phyloP scores from a whole-genome alignment of 2,797 vertebrate genomes.

The Xerus rutilus region DNA sequence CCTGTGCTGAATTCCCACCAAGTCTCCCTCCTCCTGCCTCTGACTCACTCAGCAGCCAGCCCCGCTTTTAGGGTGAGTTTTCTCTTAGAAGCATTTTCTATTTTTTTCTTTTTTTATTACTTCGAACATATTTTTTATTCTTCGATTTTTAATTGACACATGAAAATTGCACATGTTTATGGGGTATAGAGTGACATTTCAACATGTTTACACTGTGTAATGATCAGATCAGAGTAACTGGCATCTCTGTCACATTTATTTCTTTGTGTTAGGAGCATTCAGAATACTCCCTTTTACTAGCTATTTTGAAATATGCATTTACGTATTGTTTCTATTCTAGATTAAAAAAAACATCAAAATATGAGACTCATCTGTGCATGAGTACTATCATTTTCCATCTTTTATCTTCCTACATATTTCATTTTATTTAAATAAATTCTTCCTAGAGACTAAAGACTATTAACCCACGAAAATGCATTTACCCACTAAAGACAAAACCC shows the following conservation, averaged over 20 bases:
- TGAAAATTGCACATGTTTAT: neutral
- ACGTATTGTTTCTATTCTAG: neutral
- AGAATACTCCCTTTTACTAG: neutral
- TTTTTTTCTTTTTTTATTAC: neutral
- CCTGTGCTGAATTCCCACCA: neutral
- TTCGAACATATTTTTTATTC: neutral
- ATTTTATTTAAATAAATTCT: conserved; percentile 34
- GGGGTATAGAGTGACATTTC: neutral
- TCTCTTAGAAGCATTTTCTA: neutral
- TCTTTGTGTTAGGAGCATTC: neutral
- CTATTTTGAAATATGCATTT: neutral
- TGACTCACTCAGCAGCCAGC: neutral
- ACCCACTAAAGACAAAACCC: conserved; percentile 21
- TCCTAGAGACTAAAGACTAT: neutral
- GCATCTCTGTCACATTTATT: neutral
- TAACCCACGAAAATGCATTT: neutral
- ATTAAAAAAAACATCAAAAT: neutral
- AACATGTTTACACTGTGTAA: neutral
- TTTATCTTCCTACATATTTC: neutral
- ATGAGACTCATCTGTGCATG: neutral
- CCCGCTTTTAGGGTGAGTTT: neutral
- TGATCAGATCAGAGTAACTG: neutral
- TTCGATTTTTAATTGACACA: neutral
- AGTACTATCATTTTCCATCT: neutral
- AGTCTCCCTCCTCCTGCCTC: conserved; percentile 8